These are phyloP conservation scores for Drosophila kokeensis DNA, from an alignment of 2,888 invertebrate genomes.

Conservation along the genomic window DNA sequence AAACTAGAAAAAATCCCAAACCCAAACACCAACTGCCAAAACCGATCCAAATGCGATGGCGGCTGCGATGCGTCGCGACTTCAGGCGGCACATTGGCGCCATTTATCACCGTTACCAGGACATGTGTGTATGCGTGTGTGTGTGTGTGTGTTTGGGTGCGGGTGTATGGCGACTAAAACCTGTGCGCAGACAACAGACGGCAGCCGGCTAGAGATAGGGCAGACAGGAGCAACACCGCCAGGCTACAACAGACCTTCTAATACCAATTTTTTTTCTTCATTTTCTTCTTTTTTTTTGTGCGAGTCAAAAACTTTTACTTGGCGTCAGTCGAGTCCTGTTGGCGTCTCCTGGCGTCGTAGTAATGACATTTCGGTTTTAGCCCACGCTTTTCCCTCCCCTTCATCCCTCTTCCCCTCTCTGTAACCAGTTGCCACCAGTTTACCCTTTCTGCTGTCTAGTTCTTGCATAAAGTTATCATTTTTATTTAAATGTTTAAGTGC, in stretches of 20 bases:
- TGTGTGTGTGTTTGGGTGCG: slow-evolving; percentile 10
- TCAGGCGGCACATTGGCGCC: slow-evolving; percentile 84
- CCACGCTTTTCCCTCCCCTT: slow-evolving; percentile 8
- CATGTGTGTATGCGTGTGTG: slow-evolving; percentile 33
- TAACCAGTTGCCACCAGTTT: slow-evolving; percentile 34
- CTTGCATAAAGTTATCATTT: slow-evolving; percentile 80
- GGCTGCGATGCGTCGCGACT: slow-evolving; percentile 77
- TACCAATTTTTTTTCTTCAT: slow-evolving; percentile 41
- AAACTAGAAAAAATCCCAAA: not conserved
- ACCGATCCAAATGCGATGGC: slow-evolving; percentile 46
- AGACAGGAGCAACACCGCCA: slow-evolving; percentile 38
- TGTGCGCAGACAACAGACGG: slow-evolving; percentile 66
- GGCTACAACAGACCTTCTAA: slow-evolving; percentile 63
- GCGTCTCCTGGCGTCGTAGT: slow-evolving; percentile 61
- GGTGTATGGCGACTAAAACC: slow-evolving; percentile 61
- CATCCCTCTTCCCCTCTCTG: not conserved
- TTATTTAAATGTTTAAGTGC: slow-evolving; percentile 82
- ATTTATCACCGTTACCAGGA: slow-evolving; percentile 82
- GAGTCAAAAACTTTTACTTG: slow-evolving; percentile 79
- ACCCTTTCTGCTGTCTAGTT: slow-evolving; percentile 52
- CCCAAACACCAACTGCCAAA: slow-evolving; percentile 6
- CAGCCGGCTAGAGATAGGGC: slow-evolving; percentile 33
- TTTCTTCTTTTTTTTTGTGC: slow-evolving; percentile 35
- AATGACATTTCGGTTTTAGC: slow-evolving; percentile 74
- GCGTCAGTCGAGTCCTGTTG: slow-evolving; percentile 74